phyloP scores from a whole-genome alignment of 2,888 invertebrate genomes.

The Griposia aprilina region DNA sequence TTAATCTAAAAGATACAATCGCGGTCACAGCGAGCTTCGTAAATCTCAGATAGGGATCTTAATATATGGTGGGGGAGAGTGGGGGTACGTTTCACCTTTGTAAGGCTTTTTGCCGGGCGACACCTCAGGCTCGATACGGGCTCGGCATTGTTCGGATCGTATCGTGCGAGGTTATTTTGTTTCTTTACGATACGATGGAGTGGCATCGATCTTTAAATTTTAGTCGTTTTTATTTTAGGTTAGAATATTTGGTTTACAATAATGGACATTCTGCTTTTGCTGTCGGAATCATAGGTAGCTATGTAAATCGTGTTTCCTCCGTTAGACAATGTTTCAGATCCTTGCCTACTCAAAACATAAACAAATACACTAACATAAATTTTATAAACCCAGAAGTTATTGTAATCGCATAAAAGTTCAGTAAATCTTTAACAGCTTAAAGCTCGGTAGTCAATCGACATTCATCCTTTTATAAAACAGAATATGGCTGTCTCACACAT shows the following conservation, averaged over 20 bases:
- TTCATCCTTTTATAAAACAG: conserved; percentile 57
- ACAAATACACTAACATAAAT: background rate
- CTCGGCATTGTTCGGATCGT: conserved; percentile 71
- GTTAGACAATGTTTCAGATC: background rate
- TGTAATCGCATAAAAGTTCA: conserved; percentile 27
- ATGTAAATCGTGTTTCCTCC: background rate
- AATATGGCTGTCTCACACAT: conserved; percentile 55
- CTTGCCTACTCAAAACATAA: background rate
- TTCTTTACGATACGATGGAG: conserved; percentile 57
- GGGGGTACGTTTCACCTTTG: conserved; percentile 72
- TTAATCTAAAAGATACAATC: conserved; percentile 89
- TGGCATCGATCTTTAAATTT: conserved; percentile 37
- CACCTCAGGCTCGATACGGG: conserved; percentile 69
- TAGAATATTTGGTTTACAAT: background rate
- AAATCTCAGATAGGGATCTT: conserved; percentile 88
- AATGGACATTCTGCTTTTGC: background rate
- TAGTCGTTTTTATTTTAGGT: conserved; percentile 22
- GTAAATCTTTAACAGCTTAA: conserved; percentile 42
- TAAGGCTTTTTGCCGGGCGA: conserved; percentile 70
- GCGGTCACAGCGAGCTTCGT: conserved; percentile 79
- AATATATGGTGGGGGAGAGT: conserved; percentile 76
- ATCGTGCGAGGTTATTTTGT: conserved; percentile 65
- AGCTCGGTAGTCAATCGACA: conserved; percentile 51
- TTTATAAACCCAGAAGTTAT: conserved; percentile 32
- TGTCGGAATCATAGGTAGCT: background rate